Evolutionary conservation across 2,113 vertebrate species (phyloP).

Genomic region (Cyphomyrus plagiostoma): DNA sequence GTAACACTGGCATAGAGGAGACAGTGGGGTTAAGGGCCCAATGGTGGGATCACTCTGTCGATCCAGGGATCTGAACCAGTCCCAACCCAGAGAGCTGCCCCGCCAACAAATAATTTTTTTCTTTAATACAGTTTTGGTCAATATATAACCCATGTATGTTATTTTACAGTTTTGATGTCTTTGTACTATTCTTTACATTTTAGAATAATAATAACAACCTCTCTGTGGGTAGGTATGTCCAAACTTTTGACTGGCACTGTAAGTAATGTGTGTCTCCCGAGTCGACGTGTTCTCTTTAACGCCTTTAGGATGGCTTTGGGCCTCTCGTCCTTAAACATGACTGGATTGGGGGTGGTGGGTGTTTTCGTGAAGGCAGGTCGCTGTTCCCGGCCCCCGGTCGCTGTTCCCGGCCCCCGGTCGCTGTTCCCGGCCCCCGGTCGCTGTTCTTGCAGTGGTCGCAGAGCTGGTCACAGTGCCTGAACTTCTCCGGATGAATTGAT

Average conservation of each 20-base stretch:
- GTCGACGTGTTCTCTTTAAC: background rate
- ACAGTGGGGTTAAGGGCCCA: background rate
- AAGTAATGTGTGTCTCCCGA: background rate
- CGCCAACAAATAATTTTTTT: background rate
- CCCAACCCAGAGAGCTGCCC: background rate
- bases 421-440: no score
- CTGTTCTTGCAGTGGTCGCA: background rate
- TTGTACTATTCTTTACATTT: background rate
- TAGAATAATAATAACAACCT: background rate
- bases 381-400: background rate
- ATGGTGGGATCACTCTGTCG: background rate
- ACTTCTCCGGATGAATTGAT: background rate
- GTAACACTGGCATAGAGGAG: background rate
- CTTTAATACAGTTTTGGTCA: background rate
- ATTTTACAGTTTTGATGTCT: background rate
- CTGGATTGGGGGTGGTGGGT: background rate
- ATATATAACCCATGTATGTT: background rate
- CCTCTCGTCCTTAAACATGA: background rate
- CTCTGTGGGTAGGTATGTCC: background rate
- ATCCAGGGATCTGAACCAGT: background rate
- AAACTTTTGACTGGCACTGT: background rate
- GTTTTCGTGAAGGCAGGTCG: background rate
- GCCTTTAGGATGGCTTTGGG: background rate
- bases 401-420: no score
- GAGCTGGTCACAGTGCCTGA: background rate